phyloP scores from a whole-genome alignment of 2,113 vertebrate genomes.

The Cacatua alba region DNA sequence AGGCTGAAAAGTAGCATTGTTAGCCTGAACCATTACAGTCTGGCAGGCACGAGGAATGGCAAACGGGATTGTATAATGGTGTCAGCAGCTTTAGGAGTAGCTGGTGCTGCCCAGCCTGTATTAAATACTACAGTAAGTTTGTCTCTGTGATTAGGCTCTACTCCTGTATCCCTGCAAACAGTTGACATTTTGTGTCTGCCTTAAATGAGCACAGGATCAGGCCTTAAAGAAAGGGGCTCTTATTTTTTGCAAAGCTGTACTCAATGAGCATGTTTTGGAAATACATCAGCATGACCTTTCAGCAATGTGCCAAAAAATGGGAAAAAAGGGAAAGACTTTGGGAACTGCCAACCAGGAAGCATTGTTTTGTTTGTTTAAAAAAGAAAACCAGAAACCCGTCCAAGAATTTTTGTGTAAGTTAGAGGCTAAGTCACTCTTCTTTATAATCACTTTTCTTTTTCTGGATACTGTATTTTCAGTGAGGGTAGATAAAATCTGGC shows the following conservation, averaged over 20 bases:
- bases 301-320: constrained; percentile 58
- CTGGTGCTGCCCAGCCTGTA: not conserved
- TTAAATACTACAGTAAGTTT: not conserved
- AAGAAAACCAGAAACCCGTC: constrained; percentile 54
- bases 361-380: constrained; percentile 78
- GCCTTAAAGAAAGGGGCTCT: constrained; percentile 33
- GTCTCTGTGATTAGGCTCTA: not conserved
- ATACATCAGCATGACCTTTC: constrained; percentile 58
- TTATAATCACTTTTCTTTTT: constrained; percentile 69
- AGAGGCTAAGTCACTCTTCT: constrained; percentile 70
- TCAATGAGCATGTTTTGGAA: constrained; percentile 68
- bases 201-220: constrained; percentile 10
- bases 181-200: constrained; percentile 4
- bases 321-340: constrained; percentile 67
- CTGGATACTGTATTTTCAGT: constrained; percentile 67
- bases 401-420: constrained; percentile 74
- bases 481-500: constrained; percentile 72
- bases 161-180: not conserved
- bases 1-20: constrained; percentile 1
- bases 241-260: constrained; percentile 46
- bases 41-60: not conserved
- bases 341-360: constrained; percentile 71
- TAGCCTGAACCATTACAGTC: not conserved
- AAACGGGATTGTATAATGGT: constrained; percentile 12
- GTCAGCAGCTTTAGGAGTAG: constrained; percentile 15